Conservation (phyloP, 2,797 vertebrate species). For the Glossophaga mutica region DNA sequence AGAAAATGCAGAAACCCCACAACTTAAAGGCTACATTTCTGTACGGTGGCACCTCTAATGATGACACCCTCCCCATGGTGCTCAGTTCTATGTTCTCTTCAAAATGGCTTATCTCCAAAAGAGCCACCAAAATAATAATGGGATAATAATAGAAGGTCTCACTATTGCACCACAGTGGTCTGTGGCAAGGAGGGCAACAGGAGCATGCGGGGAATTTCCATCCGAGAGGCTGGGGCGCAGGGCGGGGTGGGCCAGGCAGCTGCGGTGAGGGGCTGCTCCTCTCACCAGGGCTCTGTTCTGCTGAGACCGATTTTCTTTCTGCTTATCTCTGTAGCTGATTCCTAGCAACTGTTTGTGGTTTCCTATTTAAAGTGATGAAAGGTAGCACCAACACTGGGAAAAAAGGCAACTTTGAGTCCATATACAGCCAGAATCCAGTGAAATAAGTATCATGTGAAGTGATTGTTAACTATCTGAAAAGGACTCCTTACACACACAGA, state of each 20-base stretch:
- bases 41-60: too few relatives aligned
- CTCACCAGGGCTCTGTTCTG: neutral
- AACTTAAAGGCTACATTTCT: neutral
- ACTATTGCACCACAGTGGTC: too few relatives aligned
- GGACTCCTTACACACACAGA: neutral
- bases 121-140: neutral
- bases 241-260: accelerated
- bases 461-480: constrained; percentile 18
- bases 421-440: neutral
- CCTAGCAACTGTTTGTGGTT: neutral
- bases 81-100: neutral
- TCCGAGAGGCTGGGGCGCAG: neutral
- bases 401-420: neutral
- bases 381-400: neutral
- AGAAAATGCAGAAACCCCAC: neutral
- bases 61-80: neutral
- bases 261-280: neutral
- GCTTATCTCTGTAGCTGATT: neutral
- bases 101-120: neutral
- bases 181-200: neutral
- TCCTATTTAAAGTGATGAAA: constrained; percentile 19
- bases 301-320: neutral
- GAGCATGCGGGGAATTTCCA: neutral
- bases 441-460: neutral
- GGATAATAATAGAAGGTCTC: neutral